phyloP scores from a whole-genome alignment of 2,888 invertebrate species.

The Andricus quercusramuli region DNA sequence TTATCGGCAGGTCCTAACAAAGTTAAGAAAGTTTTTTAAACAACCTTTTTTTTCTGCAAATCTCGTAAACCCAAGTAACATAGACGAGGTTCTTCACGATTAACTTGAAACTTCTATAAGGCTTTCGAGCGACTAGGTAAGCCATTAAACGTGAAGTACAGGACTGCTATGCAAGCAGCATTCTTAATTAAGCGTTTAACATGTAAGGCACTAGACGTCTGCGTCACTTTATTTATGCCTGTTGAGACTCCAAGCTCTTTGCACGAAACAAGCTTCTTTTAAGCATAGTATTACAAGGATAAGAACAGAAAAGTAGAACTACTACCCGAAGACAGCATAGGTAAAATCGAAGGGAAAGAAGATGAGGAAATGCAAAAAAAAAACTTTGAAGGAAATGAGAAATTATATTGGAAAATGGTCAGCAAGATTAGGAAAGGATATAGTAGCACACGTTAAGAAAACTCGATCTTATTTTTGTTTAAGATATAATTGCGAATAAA shows the following conservation, averaged over 20 bases:
- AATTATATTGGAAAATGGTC: no score
- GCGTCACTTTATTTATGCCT: conserved; percentile 18
- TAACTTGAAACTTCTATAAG: conserved; percentile 12
- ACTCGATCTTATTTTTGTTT: no score
- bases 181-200: conserved; percentile 25
- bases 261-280: neutral
- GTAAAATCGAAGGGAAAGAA: no score
- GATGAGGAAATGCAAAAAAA: no score
- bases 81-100: conserved; percentile 15
- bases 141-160: conserved; percentile 25
- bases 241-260: neutral
- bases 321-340: no score
- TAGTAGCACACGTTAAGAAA: no score
- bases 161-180: conserved; percentile 10
- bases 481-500: no score
- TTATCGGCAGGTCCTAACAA: neutral
- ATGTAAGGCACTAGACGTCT: conserved; percentile 19
- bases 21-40: neutral
- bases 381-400: no score
- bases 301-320: no score
- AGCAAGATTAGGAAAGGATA: no score
- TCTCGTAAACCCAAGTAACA: conserved; percentile 22
- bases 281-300: neutral
- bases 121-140: conserved; percentile 22
- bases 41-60: neutral